Conservation (phyloP, 2,888 invertebrate species). For the Conomelus anceps region DNA sequence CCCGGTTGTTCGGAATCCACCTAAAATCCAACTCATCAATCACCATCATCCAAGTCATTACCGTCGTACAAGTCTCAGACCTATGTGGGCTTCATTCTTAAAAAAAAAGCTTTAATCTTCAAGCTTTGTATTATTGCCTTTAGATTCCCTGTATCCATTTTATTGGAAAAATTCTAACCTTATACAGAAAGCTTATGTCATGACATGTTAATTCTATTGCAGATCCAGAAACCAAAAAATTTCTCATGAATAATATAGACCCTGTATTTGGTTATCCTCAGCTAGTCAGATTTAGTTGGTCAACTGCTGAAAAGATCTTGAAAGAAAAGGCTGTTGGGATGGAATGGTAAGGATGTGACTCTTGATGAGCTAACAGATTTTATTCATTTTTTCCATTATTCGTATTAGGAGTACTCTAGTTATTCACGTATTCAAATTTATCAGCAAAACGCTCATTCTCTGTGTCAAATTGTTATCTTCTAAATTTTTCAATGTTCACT, state of each 20-base stretch:
- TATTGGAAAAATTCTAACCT: neutral
- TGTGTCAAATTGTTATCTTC: too few species aligned
- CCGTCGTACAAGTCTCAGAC: too few species aligned
- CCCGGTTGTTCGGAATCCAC: too few species aligned
- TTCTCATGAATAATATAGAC: slow-evolving; percentile 73
- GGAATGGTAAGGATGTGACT: slow-evolving; percentile 57
- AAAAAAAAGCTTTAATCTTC: too few species aligned
- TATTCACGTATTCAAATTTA: too few species aligned
- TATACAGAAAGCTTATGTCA: neutral
- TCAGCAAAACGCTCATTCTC: too few species aligned
- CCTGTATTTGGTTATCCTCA: slow-evolving; percentile 90
- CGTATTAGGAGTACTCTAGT: neutral
- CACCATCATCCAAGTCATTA: too few species aligned
- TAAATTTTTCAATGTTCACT: too few species aligned
- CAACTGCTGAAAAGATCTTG: slow-evolving; percentile 78
- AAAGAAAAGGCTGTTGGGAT: slow-evolving; percentile 64
- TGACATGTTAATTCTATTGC: slow-evolving; percentile 37
- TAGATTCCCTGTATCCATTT: neutral
- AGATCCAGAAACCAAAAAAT: slow-evolving; percentile 93
- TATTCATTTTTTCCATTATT: neutral
- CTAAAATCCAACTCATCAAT: too few species aligned
- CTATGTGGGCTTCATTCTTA: too few species aligned
- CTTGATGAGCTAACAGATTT: neutral
- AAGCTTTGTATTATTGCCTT: too few species aligned
- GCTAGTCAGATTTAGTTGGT: slow-evolving; percentile 95